A percentile compares a stretch with the other conserved stretches of the same genome.
phyloP scores from a whole-genome alignment of 2,113 vertebrate genomes.

The Arothron firmamentum region DNA sequence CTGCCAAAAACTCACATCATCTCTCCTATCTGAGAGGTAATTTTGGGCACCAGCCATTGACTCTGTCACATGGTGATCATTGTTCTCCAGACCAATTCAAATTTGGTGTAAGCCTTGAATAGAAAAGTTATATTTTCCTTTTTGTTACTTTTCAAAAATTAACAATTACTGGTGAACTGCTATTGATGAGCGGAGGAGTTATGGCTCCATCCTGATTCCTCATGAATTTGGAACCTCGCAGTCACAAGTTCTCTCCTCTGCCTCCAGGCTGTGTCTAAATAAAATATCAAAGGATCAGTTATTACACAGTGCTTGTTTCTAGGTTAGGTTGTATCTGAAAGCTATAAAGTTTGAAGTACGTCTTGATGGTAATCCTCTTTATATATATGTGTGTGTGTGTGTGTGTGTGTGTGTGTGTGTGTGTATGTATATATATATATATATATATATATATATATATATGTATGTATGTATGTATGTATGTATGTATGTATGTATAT shows the following conservation, averaged over 20 bases:
- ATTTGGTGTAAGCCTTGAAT: not conserved
- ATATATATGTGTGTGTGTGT: no score
- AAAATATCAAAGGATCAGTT: constrained; percentile 40
- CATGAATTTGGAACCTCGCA: constrained; percentile 18
- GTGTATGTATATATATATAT: no score
- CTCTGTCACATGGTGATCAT: not conserved
- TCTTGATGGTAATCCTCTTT: no score
- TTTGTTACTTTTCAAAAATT: no score
- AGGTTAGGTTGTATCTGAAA: not conserved
- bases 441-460: no score
- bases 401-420: no score
- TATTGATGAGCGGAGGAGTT: not conserved
- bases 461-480: no score
- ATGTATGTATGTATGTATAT: no score
- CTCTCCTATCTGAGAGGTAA: no score
- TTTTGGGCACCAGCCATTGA: no score
- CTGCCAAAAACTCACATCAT: not conserved
- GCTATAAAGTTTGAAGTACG: not conserved
- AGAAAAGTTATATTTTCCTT: not conserved
- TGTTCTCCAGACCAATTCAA: not conserved
- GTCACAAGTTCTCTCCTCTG: constrained; percentile 32
- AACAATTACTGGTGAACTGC: not conserved
- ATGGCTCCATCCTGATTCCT: constrained; percentile 1
- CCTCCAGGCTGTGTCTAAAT: constrained; percentile 22
- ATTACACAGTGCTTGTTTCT: constrained; percentile 8